Evolutionary conservation across 2,113 vertebrate species (phyloP).

Genomic region (Rostratula benghalensis): DNA sequence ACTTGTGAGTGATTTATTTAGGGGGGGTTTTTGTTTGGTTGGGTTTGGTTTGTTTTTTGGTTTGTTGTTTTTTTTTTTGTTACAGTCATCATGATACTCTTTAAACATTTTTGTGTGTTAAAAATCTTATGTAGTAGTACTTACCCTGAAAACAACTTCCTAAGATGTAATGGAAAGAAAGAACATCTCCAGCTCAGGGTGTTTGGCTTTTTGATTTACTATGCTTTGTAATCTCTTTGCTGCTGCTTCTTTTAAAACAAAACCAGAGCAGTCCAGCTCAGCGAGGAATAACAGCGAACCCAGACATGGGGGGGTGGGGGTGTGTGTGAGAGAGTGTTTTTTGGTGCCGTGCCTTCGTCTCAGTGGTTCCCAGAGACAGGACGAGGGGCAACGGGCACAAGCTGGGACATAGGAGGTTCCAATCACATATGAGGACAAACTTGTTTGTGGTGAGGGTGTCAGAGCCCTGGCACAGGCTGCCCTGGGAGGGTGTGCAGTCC

Average conservation of each 20-base stretch:
- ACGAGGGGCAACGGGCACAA: too few species aligned
- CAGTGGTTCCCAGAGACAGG: too few species aligned
- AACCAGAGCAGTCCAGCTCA: not conserved
- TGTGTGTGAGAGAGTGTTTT: rapidly evolving
- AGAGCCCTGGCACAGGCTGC: too few species aligned
- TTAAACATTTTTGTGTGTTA: not conserved
- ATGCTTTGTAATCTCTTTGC: not conserved
- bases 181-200: not conserved
- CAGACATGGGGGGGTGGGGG: not conserved
- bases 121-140: not conserved
- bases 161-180: not conserved
- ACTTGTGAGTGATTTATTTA: not conserved
- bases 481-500: too few species aligned
- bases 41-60: too few species aligned
- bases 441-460: too few species aligned
- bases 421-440: too few species aligned
- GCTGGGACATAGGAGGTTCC: too few species aligned
- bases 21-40: too few species aligned
- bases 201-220: not conserved
- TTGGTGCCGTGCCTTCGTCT: not conserved
- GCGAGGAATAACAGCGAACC: not conserved
- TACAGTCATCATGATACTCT: not conserved
- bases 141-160: not conserved
- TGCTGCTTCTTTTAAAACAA: not conserved
- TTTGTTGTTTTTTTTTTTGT: not conserved